These are phyloP conservation scores for Brienomyrus longianalis DNA, from an alignment of 2,113 vertebrate genomes.

Conservation along the genomic window DNA sequence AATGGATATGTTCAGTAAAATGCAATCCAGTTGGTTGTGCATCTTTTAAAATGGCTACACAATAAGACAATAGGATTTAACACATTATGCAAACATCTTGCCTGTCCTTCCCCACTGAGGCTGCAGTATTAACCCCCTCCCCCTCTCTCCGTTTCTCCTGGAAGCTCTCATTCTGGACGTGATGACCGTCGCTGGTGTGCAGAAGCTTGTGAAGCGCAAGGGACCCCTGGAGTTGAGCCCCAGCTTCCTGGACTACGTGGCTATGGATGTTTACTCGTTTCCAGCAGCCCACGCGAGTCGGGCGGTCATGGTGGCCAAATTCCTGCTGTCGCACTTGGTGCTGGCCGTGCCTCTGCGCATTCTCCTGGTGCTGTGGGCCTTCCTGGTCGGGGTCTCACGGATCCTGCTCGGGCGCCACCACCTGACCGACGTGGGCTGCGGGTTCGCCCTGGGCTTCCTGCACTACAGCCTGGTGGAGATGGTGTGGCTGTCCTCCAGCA, in stretches of 20 bases:
- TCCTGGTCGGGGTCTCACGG: slow-evolving; percentile 74
- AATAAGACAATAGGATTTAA: background rate
- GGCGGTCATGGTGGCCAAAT: slow-evolving; percentile 81
- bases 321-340: slow-evolving; percentile 86
- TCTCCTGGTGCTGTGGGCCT: slow-evolving; percentile 84
- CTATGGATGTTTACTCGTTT: slow-evolving; percentile 85
- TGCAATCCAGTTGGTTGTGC: background rate
- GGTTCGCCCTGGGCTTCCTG: slow-evolving; percentile 79
- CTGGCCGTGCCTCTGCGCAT: slow-evolving; percentile 82
- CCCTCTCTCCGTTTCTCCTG: background rate
- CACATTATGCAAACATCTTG: background rate
- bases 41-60: background rate
- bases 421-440: slow-evolving; percentile 78
- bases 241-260: slow-evolving; percentile 74
- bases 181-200: slow-evolving; percentile 77
- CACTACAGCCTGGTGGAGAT: slow-evolving; percentile 86
- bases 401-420: slow-evolving; percentile 85
- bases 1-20: background rate
- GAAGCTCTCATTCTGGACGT: slow-evolving; percentile 81
- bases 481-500: slow-evolving; percentile 84
- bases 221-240: slow-evolving; percentile 77
- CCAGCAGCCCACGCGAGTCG: slow-evolving; percentile 83
- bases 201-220: slow-evolving; percentile 78
- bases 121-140: background rate
- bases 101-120: background rate